Conservation (phyloP, 2,113 vertebrate species). For the Lamprotornis superbus region DNA sequence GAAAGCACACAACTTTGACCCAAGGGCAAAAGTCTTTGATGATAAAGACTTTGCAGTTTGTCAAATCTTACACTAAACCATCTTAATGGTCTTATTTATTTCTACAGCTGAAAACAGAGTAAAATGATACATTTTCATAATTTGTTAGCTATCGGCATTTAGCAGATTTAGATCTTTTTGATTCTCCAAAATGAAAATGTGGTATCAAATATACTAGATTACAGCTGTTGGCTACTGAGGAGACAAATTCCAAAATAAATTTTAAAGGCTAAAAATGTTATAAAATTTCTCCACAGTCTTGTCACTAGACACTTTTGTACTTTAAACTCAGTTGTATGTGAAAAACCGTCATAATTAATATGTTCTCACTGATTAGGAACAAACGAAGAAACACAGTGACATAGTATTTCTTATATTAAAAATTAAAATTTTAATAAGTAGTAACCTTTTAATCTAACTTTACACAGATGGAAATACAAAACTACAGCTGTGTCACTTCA, state of each 20-base stretch:
- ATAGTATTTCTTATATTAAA: not conserved
- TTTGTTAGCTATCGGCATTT: not conserved
- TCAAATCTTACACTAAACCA: not conserved
- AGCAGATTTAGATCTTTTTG: not conserved
- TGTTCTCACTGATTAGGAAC: not conserved
- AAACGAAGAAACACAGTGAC: not conserved
- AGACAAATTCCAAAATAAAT: not conserved
- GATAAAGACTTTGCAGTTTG: not conserved
- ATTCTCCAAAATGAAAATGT: not conserved
- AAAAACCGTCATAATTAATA: not conserved
- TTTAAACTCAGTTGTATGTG: not conserved
- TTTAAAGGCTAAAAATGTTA: not conserved
- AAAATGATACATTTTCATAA: not conserved
- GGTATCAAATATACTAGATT: not conserved
- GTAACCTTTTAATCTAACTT: not conserved
- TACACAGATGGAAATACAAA: not conserved
- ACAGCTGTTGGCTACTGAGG: not conserved
- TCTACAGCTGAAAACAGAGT: not conserved
- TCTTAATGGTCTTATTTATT: not conserved
- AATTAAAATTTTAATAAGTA: not conserved
- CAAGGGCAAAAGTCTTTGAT: conserved; percentile 32
- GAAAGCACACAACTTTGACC: conserved; percentile 44
- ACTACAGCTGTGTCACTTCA: not conserved
- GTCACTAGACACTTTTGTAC: not conserved
- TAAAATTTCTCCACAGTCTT: not conserved